A percentile compares a stretch with the other conserved stretches of the same genome.
Conservation (phyloP, 2,797 vertebrate genomes). For the Caiman crocodilus region DNA sequence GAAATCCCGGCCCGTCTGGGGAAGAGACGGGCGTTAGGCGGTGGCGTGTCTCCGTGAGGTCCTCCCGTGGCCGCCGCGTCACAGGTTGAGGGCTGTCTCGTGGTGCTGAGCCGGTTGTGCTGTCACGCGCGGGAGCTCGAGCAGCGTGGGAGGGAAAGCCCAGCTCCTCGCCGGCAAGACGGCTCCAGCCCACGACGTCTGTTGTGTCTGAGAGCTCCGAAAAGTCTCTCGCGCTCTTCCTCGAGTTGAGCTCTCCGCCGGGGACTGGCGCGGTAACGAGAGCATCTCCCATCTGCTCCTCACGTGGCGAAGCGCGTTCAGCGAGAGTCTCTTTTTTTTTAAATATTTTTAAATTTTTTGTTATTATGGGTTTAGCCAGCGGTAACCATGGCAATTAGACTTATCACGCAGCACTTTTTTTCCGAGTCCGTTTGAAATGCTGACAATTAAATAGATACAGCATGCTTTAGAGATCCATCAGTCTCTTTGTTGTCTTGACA, state of each 20-base stretch:
- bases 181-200: slow-evolving; percentile 61
- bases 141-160: slow-evolving; percentile 8
- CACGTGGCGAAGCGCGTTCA: slow-evolving; percentile 62
- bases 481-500: slow-evolving; percentile 88
- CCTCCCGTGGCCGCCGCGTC: not conserved
- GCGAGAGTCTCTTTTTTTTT: slow-evolving; percentile 33
- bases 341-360: slow-evolving; percentile 66
- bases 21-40: too few relatives aligned
- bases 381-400: slow-evolving; percentile 86
- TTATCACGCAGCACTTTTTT: slow-evolving; percentile 83
- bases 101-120: not conserved
- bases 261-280: slow-evolving; percentile 73
- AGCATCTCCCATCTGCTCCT: slow-evolving; percentile 70
- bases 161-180: slow-evolving; percentile 16
- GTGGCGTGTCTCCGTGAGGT: too few relatives aligned
- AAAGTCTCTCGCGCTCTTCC: slow-evolving; percentile 66
- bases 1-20: too few relatives aligned
- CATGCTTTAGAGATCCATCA: slow-evolving; percentile 86
- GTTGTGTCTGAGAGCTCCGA: slow-evolving; percentile 75
- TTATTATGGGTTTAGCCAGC: slow-evolving; percentile 78
- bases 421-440: slow-evolving; percentile 84
- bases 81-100: not conserved
- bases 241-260: slow-evolving; percentile 66
- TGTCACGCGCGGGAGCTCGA: not conserved
- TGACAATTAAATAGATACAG: slow-evolving; percentile 87